These are phyloP conservation scores for Heliconius ismenius DNA, from an alignment of 2,888 invertebrate genomes.

Conservation along the genomic window DNA sequence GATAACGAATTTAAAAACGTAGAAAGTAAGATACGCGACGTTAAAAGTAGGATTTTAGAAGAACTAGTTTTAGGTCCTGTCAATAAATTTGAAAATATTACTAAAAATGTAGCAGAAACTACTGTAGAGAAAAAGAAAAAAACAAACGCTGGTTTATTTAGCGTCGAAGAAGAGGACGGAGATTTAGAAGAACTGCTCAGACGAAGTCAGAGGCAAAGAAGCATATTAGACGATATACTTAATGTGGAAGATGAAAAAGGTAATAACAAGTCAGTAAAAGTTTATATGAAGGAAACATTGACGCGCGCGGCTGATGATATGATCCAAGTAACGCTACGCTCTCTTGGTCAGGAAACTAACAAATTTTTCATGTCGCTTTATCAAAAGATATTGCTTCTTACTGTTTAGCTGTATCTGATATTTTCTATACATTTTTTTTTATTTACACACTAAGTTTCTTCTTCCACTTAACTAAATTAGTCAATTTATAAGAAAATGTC, in stretches of 20 bases:
- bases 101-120: slow-evolving; percentile 70
- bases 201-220: slow-evolving; percentile 86
- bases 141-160: slow-evolving; percentile 58
- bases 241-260: slow-evolving; percentile 83
- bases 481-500: slow-evolving; percentile 34
- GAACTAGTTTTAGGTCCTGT: slow-evolving; percentile 69
- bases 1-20: slow-evolving; percentile 64
- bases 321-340: slow-evolving; percentile 69
- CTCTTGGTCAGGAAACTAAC: slow-evolving; percentile 58
- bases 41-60: slow-evolving; percentile 73
- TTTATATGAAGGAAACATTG: slow-evolving; percentile 57
- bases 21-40: slow-evolving; percentile 64
- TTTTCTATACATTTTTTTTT: slow-evolving; percentile 47
- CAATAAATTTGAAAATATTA: slow-evolving; percentile 65
- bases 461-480: background rate
- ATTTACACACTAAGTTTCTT: slow-evolving; percentile 6
- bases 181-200: slow-evolving; percentile 84
- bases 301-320: slow-evolving; percentile 63
- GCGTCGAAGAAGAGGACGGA: slow-evolving; percentile 80
- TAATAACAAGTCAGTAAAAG: slow-evolving; percentile 68
- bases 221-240: slow-evolving; percentile 86
- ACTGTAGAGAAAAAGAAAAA: slow-evolving; percentile 68
- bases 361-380: slow-evolving; percentile 61
- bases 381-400: slow-evolving; percentile 52
- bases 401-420: slow-evolving; percentile 56